Evolutionary conservation across 2,113 vertebrate genomes (phyloP), one percentile per base, ranked within the genome.

Genomic region (Nerophis lumbriciformis): DNA sequence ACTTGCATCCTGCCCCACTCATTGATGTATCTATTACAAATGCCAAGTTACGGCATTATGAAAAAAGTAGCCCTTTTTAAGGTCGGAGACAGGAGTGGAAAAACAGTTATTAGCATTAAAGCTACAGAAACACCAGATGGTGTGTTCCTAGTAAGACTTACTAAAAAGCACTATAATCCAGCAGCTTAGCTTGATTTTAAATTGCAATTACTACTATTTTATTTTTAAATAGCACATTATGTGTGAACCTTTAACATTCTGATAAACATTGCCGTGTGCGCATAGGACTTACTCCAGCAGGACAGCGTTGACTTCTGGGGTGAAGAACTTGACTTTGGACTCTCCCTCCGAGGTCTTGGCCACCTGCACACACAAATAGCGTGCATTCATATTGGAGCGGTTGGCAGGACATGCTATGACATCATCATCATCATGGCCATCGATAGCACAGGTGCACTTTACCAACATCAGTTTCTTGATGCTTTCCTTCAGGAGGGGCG

Each of bases 281-380:
- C 42, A 12, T 45, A 12, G 42, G 14, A 93, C 95, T 95, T 87
- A 99, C 95, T 97, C 92, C 6, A 98, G 77, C 9, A 99, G 89
- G 75, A 94, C 87, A 39, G 80, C 88, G 78, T 98, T 98, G 79
- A 96, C 89, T 59, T 95, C 93, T 75, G 93, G 93, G 69, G 91
- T 93, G 83, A 97, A 97, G 85, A 94, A 93, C 66, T 92, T 94
- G 70, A 92, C 90, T 74, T 91, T 95, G 45, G 93, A 92, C 78
- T 95, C 95, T 53, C 94, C 93, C 50, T 94, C 92, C 0, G 90
- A 90, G 54, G 82, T 89, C 76, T 88, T 92, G 67, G 93, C 92
- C 65, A 90, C 93, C 95, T 99, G 84, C 16, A 50, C 59, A 68
- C 1, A 58, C 6, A 21, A 1, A 11, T 3, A 10, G 7, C 9